These are phyloP conservation scores for Balaenoptera acutorostrata DNA, from an alignment of 2,113 vertebrate species.

Conservation along the genomic window DNA sequence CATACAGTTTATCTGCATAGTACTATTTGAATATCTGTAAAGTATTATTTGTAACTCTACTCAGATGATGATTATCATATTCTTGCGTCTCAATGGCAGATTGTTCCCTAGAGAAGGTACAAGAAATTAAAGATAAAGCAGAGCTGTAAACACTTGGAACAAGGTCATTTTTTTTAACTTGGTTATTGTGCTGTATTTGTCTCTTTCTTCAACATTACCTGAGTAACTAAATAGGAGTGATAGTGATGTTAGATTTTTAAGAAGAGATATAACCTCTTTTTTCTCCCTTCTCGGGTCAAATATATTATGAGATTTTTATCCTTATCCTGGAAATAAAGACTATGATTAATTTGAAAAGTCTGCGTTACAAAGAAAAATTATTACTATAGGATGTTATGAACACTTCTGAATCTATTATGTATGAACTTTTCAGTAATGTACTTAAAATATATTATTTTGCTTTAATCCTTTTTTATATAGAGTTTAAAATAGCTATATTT, in stretches of 20 bases:
- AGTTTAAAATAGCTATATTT: neutral
- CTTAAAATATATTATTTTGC: slow-evolving; percentile 16
- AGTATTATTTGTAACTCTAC: neutral
- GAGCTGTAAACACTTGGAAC: neutral
- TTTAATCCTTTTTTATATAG: neutral
- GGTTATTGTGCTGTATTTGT: neutral
- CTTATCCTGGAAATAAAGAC: neutral
- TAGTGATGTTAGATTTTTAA: neutral
- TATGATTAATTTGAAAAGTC: neutral
- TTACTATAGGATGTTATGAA: neutral
- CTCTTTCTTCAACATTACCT: neutral
- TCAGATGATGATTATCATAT: neutral
- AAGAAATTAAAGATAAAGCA: neutral
- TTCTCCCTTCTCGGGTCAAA: neutral
- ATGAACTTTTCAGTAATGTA: neutral
- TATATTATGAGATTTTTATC: neutral
- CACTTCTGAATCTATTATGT: neutral
- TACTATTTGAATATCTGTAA: neutral
- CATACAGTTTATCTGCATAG: neutral
- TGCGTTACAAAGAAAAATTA: neutral
- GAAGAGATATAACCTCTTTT: neutral
- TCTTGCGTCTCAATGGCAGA: neutral
- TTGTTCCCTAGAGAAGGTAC: neutral
- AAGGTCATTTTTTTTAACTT: neutral
- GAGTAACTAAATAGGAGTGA: neutral